Conservation (phyloP, 2,797 vertebrate species). For the Poeciliopsis turneri region DNA sequence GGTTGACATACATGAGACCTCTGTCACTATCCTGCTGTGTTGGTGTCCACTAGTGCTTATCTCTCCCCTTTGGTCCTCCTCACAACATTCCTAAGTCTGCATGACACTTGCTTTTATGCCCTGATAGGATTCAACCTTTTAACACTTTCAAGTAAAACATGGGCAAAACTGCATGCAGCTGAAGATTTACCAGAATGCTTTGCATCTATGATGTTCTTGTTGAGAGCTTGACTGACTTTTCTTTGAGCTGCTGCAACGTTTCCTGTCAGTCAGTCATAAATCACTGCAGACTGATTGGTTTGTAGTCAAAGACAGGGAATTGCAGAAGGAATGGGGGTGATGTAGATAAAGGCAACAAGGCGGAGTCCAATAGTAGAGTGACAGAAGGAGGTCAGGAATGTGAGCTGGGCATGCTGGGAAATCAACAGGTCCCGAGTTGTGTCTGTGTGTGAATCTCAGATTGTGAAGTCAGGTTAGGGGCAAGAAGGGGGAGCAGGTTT, state of each 20-base stretch:
- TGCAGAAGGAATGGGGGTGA: slow-evolving; percentile 23
- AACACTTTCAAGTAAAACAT: slow-evolving; percentile 20
- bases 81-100: slow-evolving; percentile 57
- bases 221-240: slow-evolving; percentile 33
- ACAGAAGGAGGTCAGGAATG: slow-evolving; percentile 82
- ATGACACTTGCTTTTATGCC: slow-evolving; percentile 46
- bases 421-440: slow-evolving; percentile 69
- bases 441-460: slow-evolving; percentile 60
- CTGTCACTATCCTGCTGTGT: slow-evolving; percentile 31
- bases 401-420: slow-evolving; percentile 74
- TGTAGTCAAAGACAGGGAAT: slow-evolving; percentile 29
- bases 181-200: slow-evolving; percentile 3
- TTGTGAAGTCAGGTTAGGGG: slow-evolving; percentile 67
- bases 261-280: slow-evolving; percentile 46
- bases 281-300: slow-evolving; percentile 36
- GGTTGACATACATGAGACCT: slow-evolving; percentile 11
- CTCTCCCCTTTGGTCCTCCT: slow-evolving; percentile 48
- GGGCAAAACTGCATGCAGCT: slow-evolving; percentile 7
- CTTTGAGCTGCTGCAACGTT: slow-evolving; percentile 29
- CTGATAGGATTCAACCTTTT: slow-evolving; percentile 29
- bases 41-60: slow-evolving; percentile 61
- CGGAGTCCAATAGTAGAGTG: slow-evolving; percentile 69
- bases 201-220: slow-evolving; percentile 12
- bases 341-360: slow-evolving; percentile 35
- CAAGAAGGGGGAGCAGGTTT: slow-evolving; percentile 66